phyloP scores from a whole-genome alignment of 2,888 invertebrate genomes.

The Apodemia zela region DNA sequence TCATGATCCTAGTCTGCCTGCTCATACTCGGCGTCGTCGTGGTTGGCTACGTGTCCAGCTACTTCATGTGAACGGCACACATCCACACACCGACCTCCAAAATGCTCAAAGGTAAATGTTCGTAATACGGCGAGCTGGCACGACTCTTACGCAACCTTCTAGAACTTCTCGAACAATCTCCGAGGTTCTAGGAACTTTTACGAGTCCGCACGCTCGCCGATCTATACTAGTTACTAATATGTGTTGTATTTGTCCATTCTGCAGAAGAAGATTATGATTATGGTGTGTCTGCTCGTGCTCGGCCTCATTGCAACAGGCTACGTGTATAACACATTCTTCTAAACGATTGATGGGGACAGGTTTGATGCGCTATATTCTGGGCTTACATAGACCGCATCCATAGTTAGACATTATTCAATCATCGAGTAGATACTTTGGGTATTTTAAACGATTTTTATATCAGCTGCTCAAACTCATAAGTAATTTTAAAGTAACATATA shows the following conservation, averaged over 20 bases:
- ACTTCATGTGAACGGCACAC: slow-evolving; percentile 75
- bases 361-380: slow-evolving; percentile 60
- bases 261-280: slow-evolving; percentile 97
- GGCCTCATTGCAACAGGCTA: slow-evolving; percentile 83
- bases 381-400: slow-evolving; percentile 55
- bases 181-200: slow-evolving; percentile 23
- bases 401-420: slow-evolving; percentile 48
- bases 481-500: slow-evolving; percentile 1
- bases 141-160: slow-evolving; percentile 21
- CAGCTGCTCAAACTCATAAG: slow-evolving; percentile 1
- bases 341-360: slow-evolving; percentile 70
- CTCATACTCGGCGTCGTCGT: slow-evolving; percentile 90
- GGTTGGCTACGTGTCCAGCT: slow-evolving; percentile 84
- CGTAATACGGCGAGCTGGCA: slow-evolving; percentile 45
- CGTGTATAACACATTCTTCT: slow-evolving; percentile 78
- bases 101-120: slow-evolving; percentile 68
- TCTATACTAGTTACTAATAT: slow-evolving; percentile 60
- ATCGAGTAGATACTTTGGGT: slow-evolving; percentile 41
- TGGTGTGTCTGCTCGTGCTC: slow-evolving; percentile 92
- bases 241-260: slow-evolving; percentile 77
- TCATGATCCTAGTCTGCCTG: slow-evolving; percentile 95
- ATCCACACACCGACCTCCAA: slow-evolving; percentile 44
- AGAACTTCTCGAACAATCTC: slow-evolving; percentile 19
- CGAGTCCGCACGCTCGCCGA: slow-evolving; percentile 49
- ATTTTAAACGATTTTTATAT: slow-evolving; percentile 4